Evolutionary conservation across 2,888 invertebrate species (phyloP).

Genomic region (Limenitis camilla): DNA sequence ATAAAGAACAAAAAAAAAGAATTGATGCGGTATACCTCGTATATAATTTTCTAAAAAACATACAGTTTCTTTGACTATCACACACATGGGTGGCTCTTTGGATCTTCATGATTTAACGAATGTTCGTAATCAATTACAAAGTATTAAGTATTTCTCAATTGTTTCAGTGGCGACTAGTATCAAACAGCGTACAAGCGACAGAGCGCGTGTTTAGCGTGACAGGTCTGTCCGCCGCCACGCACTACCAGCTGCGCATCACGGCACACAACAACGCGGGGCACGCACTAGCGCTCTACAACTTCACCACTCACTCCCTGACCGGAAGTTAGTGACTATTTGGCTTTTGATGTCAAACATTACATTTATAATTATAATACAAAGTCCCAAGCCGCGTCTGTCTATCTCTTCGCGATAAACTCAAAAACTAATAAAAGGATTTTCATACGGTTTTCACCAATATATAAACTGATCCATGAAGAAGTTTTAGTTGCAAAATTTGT

Average conservation of each 20-base stretch:
- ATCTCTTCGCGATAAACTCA: no score
- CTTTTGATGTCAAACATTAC: background rate
- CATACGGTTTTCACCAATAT: no score
- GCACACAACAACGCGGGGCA: slow-evolving; percentile 92
- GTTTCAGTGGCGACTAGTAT: slow-evolving; percentile 82
- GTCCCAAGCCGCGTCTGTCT: no score
- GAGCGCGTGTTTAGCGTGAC: slow-evolving; percentile 87
- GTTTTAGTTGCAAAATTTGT: no score
- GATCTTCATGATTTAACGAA: no score
- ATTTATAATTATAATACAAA: background rate
- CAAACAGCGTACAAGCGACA: slow-evolving; percentile 86
- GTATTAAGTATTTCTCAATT: background rate
- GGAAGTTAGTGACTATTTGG: slow-evolving; percentile 57
- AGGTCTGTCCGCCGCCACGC: slow-evolving; percentile 83
- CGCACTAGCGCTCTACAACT: slow-evolving; percentile 87
- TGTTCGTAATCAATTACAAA: background rate
- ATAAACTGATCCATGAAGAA: no score
- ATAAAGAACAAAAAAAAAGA: no score
- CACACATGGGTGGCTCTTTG: no score
- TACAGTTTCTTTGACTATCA: no score
- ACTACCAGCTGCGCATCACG: slow-evolving; percentile 82
- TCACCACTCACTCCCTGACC: slow-evolving; percentile 86
- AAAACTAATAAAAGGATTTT: no score
- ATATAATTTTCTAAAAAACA: no score
- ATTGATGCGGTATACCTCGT: no score